Conservation (phyloP, 2,888 invertebrate genomes). For the Anorthoa munda region DNA sequence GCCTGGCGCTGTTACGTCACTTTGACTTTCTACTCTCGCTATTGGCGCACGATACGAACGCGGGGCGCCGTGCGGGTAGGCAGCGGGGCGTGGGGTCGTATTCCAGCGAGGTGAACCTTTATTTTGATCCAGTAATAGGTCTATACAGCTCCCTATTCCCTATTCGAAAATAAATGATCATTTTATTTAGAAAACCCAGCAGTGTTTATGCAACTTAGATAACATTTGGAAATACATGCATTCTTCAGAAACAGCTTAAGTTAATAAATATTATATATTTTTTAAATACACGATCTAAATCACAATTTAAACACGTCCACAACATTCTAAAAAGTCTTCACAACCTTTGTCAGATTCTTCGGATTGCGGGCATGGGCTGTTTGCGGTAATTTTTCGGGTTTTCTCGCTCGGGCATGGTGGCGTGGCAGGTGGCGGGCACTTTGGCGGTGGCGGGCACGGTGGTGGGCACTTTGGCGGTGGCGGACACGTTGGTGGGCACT, state of each 20-base stretch:
- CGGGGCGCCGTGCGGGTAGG: too few species aligned
- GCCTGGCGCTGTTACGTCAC: too few species aligned
- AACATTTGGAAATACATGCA: neutral
- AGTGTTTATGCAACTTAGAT: neutral
- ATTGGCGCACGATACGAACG: too few species aligned
- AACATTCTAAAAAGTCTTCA: neutral
- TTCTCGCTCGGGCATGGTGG: too few species aligned
- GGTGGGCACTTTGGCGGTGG: neutral
- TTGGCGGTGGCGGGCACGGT: neutral
- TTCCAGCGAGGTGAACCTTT: too few species aligned
- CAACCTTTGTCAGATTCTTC: neutral
- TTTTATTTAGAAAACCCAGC: neutral
- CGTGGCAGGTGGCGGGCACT: neutral
- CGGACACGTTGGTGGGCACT: too few species aligned
- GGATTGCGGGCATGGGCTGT: neutral
- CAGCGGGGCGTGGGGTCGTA: too few species aligned
- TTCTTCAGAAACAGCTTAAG: neutral
- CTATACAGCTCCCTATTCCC: neutral
- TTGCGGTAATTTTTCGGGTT: neutral
- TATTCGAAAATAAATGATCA: neutral
- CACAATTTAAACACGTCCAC: constrained; percentile 4
- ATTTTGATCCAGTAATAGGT: neutral
- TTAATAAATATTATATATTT: neutral
- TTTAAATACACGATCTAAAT: neutral
- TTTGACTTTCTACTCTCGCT: too few species aligned